A percentile compares a stretch with the other conserved stretches of the same genome.
Conservation (phyloP, 2,888 invertebrate species). For the Pammene fasciana region DNA sequence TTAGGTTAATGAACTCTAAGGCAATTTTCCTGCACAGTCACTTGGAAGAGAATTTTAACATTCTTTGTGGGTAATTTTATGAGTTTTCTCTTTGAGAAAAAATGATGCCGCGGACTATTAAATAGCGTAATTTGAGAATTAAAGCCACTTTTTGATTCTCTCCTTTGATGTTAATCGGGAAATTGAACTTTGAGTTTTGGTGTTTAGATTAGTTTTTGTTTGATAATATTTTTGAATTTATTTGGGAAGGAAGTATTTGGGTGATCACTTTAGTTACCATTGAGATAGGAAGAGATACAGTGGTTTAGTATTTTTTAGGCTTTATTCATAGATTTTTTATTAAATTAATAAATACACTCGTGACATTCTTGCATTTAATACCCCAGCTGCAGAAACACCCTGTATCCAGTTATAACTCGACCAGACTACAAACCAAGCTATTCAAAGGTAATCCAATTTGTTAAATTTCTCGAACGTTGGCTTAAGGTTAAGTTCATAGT, state of each 20-base stretch:
- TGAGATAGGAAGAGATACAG: too few relatives aligned
- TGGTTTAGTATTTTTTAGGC: too few relatives aligned
- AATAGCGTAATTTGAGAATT: conserved; percentile 50
- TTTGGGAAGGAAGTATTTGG: conserved; percentile 1
- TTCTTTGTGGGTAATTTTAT: conserved; percentile 44
- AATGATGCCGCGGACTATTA: conserved; percentile 45
- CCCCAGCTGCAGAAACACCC: neutral
- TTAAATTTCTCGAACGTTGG: conserved; percentile 14
- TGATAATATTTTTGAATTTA: conserved; percentile 1
- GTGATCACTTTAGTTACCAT: neutral
- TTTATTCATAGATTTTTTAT: too few relatives aligned
- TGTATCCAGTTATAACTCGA: neutral
- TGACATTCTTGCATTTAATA: neutral
- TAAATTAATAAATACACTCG: too few relatives aligned
- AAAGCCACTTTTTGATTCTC: conserved; percentile 42
- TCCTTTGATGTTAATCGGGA: neutral
- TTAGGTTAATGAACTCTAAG: conserved; percentile 38
- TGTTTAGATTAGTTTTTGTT: conserved; percentile 9
- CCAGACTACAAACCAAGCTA: neutral
- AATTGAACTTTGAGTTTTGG: neutral
- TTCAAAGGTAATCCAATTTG: conserved; percentile 26
- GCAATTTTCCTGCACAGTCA: conserved; percentile 45
- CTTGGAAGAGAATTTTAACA: conserved; percentile 43
- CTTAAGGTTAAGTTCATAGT: conserved; percentile 19
- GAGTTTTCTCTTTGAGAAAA: conserved; percentile 47